Base-by-base conservation (phyloP, 2,113 vertebrate genomes). In the Sporophila hypoxantha region DNA sequence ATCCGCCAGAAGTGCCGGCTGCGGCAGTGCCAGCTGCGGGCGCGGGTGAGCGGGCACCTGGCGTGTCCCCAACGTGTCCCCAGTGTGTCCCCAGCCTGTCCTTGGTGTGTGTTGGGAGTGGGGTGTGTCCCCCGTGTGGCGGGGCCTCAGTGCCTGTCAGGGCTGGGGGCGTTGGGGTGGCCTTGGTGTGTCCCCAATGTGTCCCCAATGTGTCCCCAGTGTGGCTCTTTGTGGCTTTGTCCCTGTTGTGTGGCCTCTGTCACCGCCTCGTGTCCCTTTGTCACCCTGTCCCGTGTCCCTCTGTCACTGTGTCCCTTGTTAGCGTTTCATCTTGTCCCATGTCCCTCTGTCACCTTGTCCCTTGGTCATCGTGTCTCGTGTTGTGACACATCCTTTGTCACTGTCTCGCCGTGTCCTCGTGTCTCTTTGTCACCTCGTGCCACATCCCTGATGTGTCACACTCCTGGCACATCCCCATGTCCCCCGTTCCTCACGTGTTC, bases 1-100 rank as follows among this genome's bases (percentile, higher is more conserved):
- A 99, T 99, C 92, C 96, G 99, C 10, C 99, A 99, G 95, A 99
- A 99, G 94, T 99, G 99, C 82, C 97, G 99, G 29, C 97, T 99
- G 50, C 96, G 99, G 37, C 99, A 99, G 88, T 99, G 99, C 95
- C 98, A 98, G 82, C 98, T 99, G 32, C 97, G 98, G 64, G 98
- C 98, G 14, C 97, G 98, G 95, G 98, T 99, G 93, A 96, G 62
- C 27, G 37, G 32, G 32, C 32, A 15, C 55, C 55, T 14, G 8
- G 25, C 11, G 15, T 9, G 29, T 32, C 39, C 39, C 39, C 14
- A 11, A 0, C 2, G 14, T 62, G 61, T 64, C 61, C 61, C 20
- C 20, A 12, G 1, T 0, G 19, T 62, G 60, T 42, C 61, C 39
- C 60, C 25, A 11, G 3, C 14, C 5, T 23, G n/a, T 34, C n/a